Conservation (phyloP, 2,888 invertebrate genomes). For the Eueremaeus valkanovi region DNA sequence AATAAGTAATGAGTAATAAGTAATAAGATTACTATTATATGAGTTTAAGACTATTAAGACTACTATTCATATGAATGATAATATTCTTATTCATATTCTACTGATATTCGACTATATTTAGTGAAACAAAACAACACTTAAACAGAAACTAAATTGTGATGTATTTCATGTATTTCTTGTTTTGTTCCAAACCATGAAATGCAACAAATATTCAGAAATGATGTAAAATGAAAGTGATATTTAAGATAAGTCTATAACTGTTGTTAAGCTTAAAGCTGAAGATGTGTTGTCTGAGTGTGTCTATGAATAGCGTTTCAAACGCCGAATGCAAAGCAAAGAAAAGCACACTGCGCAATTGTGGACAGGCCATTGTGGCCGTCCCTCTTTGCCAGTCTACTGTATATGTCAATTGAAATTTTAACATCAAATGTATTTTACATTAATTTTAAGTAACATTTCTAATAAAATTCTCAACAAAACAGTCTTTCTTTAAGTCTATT, state of each 20-base stretch:
- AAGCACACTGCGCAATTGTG: constrained; percentile 20
- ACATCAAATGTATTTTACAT: constrained; percentile 26
- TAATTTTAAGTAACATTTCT: constrained; percentile 15
- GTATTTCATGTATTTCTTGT: constrained; percentile 28
- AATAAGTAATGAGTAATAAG: constrained; percentile 3
- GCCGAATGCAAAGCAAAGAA: constrained; percentile 11
- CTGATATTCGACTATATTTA: constrained; percentile 17
- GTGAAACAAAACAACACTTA: neutral
- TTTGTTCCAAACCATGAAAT: constrained; percentile 12
- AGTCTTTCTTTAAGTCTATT: neutral
- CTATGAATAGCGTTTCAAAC: constrained; percentile 20
- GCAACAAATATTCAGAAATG: constrained; percentile 15
- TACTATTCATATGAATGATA: neutral
- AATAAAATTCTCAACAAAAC: constrained; percentile 21
- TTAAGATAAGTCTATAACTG: constrained; percentile 15
- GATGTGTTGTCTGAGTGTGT: neutral
- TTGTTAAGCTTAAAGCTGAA: constrained; percentile 33
- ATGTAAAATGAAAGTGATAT: constrained; percentile 32
- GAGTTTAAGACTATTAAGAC: too few relatives aligned
- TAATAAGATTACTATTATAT: constrained; percentile 19
- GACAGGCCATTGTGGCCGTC: neutral
- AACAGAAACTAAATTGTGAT: constrained; percentile 13
- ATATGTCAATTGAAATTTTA: too few relatives aligned
- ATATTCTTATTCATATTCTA: neutral
- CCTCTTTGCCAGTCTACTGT: too few relatives aligned